A percentile compares a stretch with the other conserved stretches of the same genome.
Evolutionary conservation across 2,113 vertebrate genomes (phyloP).

Genomic region (Potamarius usumacintae): DNA sequence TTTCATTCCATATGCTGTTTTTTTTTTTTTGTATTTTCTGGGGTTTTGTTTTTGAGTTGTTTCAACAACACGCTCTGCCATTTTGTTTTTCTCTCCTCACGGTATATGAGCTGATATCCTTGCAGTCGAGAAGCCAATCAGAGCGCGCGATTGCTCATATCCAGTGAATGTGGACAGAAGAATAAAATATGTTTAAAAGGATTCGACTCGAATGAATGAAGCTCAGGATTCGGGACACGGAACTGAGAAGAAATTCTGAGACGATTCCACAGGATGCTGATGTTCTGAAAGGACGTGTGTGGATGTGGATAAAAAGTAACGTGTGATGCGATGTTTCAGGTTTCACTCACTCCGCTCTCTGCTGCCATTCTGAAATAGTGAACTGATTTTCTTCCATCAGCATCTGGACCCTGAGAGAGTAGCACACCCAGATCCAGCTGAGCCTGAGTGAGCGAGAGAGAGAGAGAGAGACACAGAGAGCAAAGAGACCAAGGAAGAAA

Average conservation of each 20-base stretch:
- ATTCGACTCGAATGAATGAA: too few relatives aligned
- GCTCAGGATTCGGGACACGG: too few relatives aligned
- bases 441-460: constrained; percentile 70
- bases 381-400: constrained; percentile 72
- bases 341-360: constrained; percentile 75
- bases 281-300: not conserved
- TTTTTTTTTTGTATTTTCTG: too few relatives aligned
- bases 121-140: too few relatives aligned
- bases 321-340: constrained; percentile 49
- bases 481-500: not conserved
- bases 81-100: too few relatives aligned
- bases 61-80: too few relatives aligned
- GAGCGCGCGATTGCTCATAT: too few relatives aligned
- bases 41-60: too few relatives aligned
- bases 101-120: too few relatives aligned
- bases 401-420: constrained; percentile 72
- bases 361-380: constrained; percentile 85
- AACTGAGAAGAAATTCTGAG: not conserved
- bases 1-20: too few relatives aligned
- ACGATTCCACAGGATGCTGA: not conserved
- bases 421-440: constrained; percentile 87
- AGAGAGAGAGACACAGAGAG: not conserved
- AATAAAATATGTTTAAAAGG: too few relatives aligned
- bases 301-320: not conserved
- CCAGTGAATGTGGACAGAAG: too few relatives aligned